Evolutionary conservation across 2,888 invertebrate species (phyloP), one percentile per base, ranked within the genome.

Genomic region (Ptychoptera contaminata): DNA sequence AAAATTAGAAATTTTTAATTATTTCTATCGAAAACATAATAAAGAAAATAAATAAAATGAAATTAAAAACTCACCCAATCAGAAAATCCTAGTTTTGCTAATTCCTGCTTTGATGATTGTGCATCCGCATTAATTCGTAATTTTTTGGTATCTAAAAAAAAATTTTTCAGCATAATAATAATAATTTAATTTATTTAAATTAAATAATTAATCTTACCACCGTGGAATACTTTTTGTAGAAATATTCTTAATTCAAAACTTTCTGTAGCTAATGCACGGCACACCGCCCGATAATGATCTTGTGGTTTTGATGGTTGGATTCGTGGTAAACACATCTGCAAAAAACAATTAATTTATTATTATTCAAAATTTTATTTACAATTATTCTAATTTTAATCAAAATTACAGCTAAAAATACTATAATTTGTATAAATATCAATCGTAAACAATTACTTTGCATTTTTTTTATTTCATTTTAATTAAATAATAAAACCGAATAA

Each of bases 251-350:
- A 73, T 68, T 94, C 93, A 49, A 87, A 68, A 45, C 90, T 86
- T 68, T 96, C 94, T 15, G 88, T 82, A 48, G 92, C 87, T 53
- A 93, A 74, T 47, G 92, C 93, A 48, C 92, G 75, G 62, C 92
- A 87, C 44, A 94, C 92, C 47, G 92, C 91, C 59, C 82, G 81
- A 70, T 92, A 94, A 63, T 56, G 70, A 54, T 62, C 73, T 66
- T 58, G 68, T 61, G 65, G 63, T 58, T 60, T 57, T 51, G 63
- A 61, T 51, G 66, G 60, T 52, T 61, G 67, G 45, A 71, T 61
- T 55, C 72, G 72, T 52, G 67, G 65, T 52, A 62, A 62, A 58
- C 75, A 74, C 58, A 69, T 60, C 73, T 75, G 56, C 4, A 56
- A 55, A 50, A 23, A 42, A 47, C 46, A 45, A 31, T 35, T 41